phyloP scores from a whole-genome alignment of 2,113 vertebrate genomes.

The Okapia johnstoni region DNA sequence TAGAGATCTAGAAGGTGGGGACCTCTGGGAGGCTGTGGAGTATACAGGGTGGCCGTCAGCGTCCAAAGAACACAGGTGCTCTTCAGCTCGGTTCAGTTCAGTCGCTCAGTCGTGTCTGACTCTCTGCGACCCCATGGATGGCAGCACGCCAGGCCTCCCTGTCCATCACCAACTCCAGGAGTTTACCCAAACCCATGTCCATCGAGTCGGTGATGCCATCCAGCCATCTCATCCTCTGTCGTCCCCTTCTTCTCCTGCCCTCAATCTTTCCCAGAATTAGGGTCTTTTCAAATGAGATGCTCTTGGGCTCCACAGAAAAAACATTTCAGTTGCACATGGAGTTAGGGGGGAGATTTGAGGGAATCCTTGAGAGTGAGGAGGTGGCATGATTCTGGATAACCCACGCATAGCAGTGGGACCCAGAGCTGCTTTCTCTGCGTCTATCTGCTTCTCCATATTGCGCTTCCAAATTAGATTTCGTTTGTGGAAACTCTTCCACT shows the following conservation, averaged over 20 bases:
- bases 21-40: not conserved
- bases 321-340: not conserved
- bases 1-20: not conserved
- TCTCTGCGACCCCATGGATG: fast-evolving
- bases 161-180: not conserved
- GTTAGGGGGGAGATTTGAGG: not conserved
- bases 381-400: not conserved
- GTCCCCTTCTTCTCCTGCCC: not conserved
- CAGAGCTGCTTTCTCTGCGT: not conserved
- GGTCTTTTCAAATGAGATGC: not conserved
- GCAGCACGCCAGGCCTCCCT: not conserved
- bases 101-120: fast-evolving
- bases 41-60: not conserved
- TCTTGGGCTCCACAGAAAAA: not conserved
- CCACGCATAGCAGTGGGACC: not conserved
- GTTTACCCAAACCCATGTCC: not conserved
- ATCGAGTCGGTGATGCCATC: not conserved
- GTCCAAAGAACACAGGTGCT: not conserved
- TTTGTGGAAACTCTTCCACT: not conserved
- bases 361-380: not conserved
- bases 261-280: not conserved
- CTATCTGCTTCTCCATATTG: not conserved
- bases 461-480: not conserved
- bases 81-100: not conserved
- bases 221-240: not conserved